These are phyloP conservation scores for Scartelaos histophorus DNA, from an alignment of 2,113 vertebrate genomes.

Conservation along the genomic window DNA sequence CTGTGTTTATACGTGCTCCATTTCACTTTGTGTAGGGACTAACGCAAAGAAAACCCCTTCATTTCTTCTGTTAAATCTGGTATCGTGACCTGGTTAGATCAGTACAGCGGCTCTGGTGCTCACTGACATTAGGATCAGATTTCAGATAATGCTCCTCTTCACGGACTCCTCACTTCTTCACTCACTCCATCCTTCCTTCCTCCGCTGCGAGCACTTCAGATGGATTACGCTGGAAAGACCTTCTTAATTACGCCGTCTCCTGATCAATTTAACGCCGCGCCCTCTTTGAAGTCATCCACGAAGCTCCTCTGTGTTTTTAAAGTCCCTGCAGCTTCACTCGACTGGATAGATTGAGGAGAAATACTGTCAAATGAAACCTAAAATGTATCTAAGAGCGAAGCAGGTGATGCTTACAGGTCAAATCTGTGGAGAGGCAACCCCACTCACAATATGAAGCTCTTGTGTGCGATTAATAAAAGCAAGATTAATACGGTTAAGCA, in stretches of 20 bases:
- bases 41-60: too few species aligned
- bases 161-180: not conserved
- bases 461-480: too few species aligned
- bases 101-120: not conserved
- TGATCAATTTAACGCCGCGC: not conserved
- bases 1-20: too few species aligned
- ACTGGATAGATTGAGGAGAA: not conserved
- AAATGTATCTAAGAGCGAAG: too few species aligned
- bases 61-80: not conserved
- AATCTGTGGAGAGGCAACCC: too few species aligned
- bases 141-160: slow-evolving; percentile 31
- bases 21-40: too few species aligned
- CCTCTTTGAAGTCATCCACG: not conserved
- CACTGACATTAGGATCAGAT: slow-evolving; percentile 19
- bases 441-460: too few species aligned
- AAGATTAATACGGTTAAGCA: too few species aligned
- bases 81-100: not conserved
- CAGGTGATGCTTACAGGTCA: too few species aligned
- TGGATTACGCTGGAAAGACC: not conserved
- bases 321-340: not conserved
- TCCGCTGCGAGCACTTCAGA: not conserved
- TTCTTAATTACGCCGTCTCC: not conserved
- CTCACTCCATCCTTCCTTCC: not conserved
- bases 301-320: not conserved
- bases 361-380: too few species aligned